phyloP scores from a whole-genome alignment of 2,888 invertebrate species.

The Choristoneura rosaceana region DNA sequence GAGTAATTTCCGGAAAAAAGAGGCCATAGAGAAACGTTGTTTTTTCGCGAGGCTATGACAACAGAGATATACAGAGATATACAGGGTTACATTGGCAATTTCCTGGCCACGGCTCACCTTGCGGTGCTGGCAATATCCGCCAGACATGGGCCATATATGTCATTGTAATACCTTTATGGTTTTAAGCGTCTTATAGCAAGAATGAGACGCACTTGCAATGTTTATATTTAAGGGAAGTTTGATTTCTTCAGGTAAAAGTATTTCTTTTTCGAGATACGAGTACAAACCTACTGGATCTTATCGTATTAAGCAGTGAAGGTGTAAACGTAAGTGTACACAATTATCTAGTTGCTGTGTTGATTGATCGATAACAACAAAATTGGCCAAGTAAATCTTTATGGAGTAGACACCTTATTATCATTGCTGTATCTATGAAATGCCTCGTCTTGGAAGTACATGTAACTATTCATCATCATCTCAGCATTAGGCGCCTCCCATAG shows the following conservation, averaged over 20 bases:
- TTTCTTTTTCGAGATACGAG: too few relatives aligned
- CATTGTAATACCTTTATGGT: constrained; percentile 26
- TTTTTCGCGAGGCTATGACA: constrained; percentile 45
- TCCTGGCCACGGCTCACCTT: constrained; percentile 48
- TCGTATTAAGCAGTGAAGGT: too few relatives aligned
- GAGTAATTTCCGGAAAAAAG: constrained; percentile 52
- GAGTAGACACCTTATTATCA: too few relatives aligned
- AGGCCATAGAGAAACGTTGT: constrained; percentile 43
- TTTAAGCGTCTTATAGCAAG: neutral
- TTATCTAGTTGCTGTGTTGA: too few relatives aligned
- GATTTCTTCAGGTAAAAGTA: neutral
- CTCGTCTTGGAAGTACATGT: too few relatives aligned
- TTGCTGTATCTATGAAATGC: too few relatives aligned
- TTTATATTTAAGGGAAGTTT: neutral
- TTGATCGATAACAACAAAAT: too few relatives aligned
- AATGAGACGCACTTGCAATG: neutral
- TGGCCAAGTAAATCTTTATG: too few relatives aligned
- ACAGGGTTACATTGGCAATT: constrained; percentile 50
- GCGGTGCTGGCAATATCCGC: constrained; percentile 49
- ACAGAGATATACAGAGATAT: constrained; percentile 39
- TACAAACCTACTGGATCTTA: too few relatives aligned
- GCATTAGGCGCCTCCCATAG: too few relatives aligned
- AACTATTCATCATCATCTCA: too few relatives aligned
- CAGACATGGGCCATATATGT: constrained; percentile 22
- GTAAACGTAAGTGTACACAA: too few relatives aligned